These are phyloP conservation scores for Stictocephala bisonia DNA, from an alignment of 2,888 invertebrate species.

Conservation along the genomic window DNA sequence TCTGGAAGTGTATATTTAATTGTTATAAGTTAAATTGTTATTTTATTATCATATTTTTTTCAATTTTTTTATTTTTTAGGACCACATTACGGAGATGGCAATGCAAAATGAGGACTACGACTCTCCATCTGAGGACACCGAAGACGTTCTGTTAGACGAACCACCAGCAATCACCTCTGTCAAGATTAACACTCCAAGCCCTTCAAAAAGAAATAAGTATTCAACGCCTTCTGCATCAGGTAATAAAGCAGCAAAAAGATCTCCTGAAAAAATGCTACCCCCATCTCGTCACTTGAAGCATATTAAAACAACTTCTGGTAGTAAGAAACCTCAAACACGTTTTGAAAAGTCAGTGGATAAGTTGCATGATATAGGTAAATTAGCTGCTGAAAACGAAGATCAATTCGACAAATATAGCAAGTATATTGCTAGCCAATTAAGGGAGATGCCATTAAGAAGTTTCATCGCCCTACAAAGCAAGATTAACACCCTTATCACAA, in stretches of 20 bases:
- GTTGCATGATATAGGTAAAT: slow-evolving; percentile 16
- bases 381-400: neutral
- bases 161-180: neutral
- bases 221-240: slow-evolving; percentile 17
- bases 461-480: slow-evolving; percentile 8
- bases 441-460: slow-evolving; percentile 6
- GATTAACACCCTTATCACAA: slow-evolving; percentile 1
- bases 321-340: slow-evolving; percentile 24
- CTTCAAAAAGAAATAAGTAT: slow-evolving; percentile 12
- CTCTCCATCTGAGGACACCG: slow-evolving; percentile 7
- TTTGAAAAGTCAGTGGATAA: slow-evolving; percentile 33
- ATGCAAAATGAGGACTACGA: slow-evolving; percentile 21
- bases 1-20: neutral
- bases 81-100: slow-evolving; percentile 13
- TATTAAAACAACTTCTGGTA: slow-evolving; percentile 22
- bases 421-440: slow-evolving; percentile 19
- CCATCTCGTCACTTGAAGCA: slow-evolving; percentile 13
- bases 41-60: too few relatives aligned
- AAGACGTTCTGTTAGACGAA: slow-evolving; percentile 11
- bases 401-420: slow-evolving; percentile 8
- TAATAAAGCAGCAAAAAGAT: slow-evolving; percentile 21
- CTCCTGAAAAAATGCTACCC: slow-evolving; percentile 9
- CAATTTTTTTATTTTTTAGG: slow-evolving; percentile 26
- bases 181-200: slow-evolving; percentile 14
- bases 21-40: neutral